Evolutionary conservation across 2,113 vertebrate genomes (phyloP), one percentile per base, ranked within the genome.

Genomic region (Tapirus terrestris): DNA sequence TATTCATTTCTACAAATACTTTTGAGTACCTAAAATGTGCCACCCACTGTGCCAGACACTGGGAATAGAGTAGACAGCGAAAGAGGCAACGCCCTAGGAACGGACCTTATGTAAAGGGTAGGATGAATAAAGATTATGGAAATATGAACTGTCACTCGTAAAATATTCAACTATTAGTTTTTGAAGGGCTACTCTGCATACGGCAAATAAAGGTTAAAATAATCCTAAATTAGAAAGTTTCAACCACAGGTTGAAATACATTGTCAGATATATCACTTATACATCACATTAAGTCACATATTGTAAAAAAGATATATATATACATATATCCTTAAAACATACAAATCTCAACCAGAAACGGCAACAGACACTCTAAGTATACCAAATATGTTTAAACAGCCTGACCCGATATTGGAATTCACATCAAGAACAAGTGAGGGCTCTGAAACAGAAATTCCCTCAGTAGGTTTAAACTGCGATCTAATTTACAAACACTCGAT

Each of bases 1-100:
- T 89, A 65, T 67, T 88, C 36, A 70, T 82, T 91, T 94, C 82
- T 77, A 86, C 58, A 91, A 95, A 77, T 84, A 92, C 39, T 65
- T 81, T 51, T 75, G 14, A 61, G n/a, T 9, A 68, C 4, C 31
- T 72, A 51, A 48, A 53, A 77, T 45, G 9, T 75, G 56, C 61
- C 92, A 84, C 53, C 12, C 29, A 67, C 18, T 60, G 51, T 25
- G 60, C 56, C 45, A 92, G 45, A 48, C 29, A 36, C 3, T 21
- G 51, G 63, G 68, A 80, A 60, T 0, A 56, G 33, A 68, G 36
- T 3, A 36, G 9, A 4, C 25, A 95, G 33, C 12, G 45, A 84
- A 70, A 67, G 39, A n/a, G 51, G 39, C 39, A 45, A 31, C 1
- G 7, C n/a, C 18, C 20, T 13, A 20, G 25, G 61, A 58, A 92